Conservation (phyloP, 2,888 invertebrate genomes). For the Sericinus montela region DNA sequence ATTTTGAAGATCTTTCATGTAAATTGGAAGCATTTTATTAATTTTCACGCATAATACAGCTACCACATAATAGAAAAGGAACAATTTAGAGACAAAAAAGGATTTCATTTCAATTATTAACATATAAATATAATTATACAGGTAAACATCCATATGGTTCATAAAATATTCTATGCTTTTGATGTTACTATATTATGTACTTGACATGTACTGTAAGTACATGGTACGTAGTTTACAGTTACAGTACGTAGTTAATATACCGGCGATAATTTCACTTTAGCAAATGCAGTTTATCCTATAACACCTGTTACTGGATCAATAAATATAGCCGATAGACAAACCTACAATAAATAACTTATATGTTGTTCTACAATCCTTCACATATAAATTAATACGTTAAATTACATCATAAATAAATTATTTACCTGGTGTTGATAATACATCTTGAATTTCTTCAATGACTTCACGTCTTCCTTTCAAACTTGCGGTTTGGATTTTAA, state of each 20-base stretch:
- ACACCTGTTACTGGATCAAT: constrained; percentile 15
- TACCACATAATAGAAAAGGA: too few species aligned
- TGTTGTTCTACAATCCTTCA: background rate
- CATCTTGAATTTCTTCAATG: constrained; percentile 83
- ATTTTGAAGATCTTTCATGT: too few species aligned
- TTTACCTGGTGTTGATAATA: constrained; percentile 86
- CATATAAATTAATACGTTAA: background rate
- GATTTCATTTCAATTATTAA: background rate
- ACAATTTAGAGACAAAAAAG: background rate
- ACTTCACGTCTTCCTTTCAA: constrained; percentile 83
- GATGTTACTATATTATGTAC: too few species aligned
- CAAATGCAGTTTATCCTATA: constrained; percentile 5
- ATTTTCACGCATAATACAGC: too few species aligned
- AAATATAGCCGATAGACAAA: constrained; percentile 16
- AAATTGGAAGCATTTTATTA: too few species aligned
- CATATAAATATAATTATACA: background rate
- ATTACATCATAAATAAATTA: background rate
- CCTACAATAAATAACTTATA: constrained; percentile 11
- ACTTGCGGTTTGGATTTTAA: constrained; percentile 86
- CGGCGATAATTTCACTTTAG: constrained; percentile 26
- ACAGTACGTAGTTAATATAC: background rate
- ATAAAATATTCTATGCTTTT: background rate
- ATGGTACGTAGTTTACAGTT: too few species aligned
- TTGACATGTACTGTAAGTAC: background rate
- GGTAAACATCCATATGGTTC: constrained; percentile 1